A percentile compares a stretch with the other conserved stretches of the same genome.
Evolutionary conservation across 2,888 invertebrate species (phyloP).

Genomic region (Drosophila peninsularis): DNA sequence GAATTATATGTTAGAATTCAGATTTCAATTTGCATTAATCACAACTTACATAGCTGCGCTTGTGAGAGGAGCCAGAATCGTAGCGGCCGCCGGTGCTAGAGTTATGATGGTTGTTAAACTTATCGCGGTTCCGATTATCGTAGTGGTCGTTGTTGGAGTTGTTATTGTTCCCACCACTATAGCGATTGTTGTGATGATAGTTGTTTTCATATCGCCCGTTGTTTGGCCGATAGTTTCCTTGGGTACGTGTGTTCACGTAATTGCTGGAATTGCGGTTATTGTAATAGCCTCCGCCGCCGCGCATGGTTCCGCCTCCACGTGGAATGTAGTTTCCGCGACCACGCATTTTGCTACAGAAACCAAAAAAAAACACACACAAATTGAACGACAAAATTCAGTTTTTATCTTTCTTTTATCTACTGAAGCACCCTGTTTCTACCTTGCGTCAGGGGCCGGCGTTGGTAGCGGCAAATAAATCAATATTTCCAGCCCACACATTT

Average conservation of each 20-base stretch:
- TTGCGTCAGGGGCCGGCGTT: constrained; percentile 34
- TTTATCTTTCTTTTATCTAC: background rate
- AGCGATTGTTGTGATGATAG: constrained; percentile 73
- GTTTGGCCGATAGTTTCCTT: constrained; percentile 79
- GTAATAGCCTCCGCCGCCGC: constrained; percentile 76
- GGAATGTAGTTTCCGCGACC: constrained; percentile 79
- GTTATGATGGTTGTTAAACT: constrained; percentile 68
- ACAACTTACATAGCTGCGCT: constrained; percentile 82
- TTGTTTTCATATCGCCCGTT: constrained; percentile 76
- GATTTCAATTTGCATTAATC: background rate
- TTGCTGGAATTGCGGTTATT: constrained; percentile 75
- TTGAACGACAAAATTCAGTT: background rate
- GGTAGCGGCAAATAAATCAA: constrained; percentile 42
- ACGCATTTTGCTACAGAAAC: constrained; percentile 68
- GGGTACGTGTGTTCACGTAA: constrained; percentile 80
- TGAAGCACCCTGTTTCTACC: constrained; percentile 36
- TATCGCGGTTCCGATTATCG: constrained; percentile 72
- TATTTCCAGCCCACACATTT: constrained; percentile 20
- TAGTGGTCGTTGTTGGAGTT: constrained; percentile 60
- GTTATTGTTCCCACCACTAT: constrained; percentile 63
- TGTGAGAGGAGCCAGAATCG: constrained; percentile 77
- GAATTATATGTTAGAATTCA: background rate
- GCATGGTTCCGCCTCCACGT: constrained; percentile 75
- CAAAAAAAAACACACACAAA: background rate
- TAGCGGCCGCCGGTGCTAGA: constrained; percentile 75